These are phyloP conservation scores for Baccha elongata DNA, from an alignment of 2,888 invertebrate genomes.

Conservation along the genomic window DNA sequence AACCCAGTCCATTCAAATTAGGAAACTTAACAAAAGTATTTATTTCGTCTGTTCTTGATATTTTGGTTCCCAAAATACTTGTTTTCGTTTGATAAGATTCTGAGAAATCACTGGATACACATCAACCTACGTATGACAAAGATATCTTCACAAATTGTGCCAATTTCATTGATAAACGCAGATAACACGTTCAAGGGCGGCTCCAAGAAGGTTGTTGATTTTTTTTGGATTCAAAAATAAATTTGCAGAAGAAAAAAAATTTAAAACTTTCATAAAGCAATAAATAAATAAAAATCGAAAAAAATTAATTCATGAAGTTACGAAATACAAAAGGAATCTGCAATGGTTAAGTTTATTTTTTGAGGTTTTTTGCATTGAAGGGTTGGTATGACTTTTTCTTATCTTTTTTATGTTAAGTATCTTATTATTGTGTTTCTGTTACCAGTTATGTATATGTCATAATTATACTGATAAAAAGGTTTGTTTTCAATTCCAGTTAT, in stretches of 20 bases:
- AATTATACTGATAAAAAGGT: too few relatives aligned
- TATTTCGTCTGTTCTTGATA: background rate
- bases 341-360: too few relatives aligned
- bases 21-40: background rate
- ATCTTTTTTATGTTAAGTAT: too few relatives aligned
- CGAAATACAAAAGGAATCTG: background rate
- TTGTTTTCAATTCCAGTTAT: too few relatives aligned
- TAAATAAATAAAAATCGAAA: background rate
- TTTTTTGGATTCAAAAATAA: background rate
- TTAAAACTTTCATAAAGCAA: background rate
- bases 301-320: background rate
- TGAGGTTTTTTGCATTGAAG: too few relatives aligned
- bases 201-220: background rate
- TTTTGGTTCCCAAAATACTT: conserved; percentile 1
- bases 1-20: background rate
- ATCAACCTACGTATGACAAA: background rate
- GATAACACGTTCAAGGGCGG: background rate
- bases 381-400: too few relatives aligned
- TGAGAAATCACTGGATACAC: background rate
- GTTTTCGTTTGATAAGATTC: conserved; percentile 3
- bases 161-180: background rate
- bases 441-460: too few relatives aligned
- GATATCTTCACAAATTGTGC: background rate
- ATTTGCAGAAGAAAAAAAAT: background rate
- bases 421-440: too few relatives aligned